Evolutionary conservation across 2,888 invertebrate species (phyloP).

Genomic region (Vandiemenella viatica): DNA sequence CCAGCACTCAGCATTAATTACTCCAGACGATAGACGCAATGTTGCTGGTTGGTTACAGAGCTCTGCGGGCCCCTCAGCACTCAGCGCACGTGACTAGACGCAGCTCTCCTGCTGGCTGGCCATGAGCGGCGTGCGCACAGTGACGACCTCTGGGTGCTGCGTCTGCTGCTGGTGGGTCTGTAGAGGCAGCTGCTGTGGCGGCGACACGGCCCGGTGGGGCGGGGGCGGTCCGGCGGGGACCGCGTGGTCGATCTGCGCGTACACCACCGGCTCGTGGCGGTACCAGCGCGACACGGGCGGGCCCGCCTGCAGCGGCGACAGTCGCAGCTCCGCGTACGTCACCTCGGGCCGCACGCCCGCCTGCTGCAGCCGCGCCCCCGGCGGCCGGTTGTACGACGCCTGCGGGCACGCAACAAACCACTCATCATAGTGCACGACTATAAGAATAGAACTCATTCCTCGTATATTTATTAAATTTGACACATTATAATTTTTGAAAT

Average conservation of each 20-base stretch:
- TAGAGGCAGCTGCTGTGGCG: conserved; percentile 31
- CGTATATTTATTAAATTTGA: no score
- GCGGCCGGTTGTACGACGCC: background rate
- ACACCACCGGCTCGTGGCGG: conserved; percentile 52
- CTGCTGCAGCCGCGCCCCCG: conserved; percentile 19
- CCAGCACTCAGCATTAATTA: no score
- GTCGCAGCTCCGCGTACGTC: conserved; percentile 44
- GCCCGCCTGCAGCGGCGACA: conserved; percentile 19
- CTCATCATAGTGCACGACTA: no score
- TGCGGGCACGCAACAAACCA: no score
- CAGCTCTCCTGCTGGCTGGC: conserved; percentile 54
- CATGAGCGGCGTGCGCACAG: conserved; percentile 53
- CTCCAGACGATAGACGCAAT: no score
- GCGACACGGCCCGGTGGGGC: conserved; percentile 8
- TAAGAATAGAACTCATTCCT: no score
- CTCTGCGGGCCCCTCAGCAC: no score
- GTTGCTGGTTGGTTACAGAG: no score
- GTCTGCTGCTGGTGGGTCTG: conserved; percentile 27
- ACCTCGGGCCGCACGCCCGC: conserved; percentile 32
- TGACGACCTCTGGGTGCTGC: conserved; percentile 44
- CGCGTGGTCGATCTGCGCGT: conserved; percentile 45
- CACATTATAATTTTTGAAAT: no score
- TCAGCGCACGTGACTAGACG: no score
- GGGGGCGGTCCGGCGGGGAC: conserved; percentile 2
- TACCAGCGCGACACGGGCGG: conserved; percentile 30